Percentiles rank a stretch among this genome's conserved stretches.
phyloP scores from a whole-genome alignment of 2,113 vertebrate species.

The Tylochromis polylepis region DNA sequence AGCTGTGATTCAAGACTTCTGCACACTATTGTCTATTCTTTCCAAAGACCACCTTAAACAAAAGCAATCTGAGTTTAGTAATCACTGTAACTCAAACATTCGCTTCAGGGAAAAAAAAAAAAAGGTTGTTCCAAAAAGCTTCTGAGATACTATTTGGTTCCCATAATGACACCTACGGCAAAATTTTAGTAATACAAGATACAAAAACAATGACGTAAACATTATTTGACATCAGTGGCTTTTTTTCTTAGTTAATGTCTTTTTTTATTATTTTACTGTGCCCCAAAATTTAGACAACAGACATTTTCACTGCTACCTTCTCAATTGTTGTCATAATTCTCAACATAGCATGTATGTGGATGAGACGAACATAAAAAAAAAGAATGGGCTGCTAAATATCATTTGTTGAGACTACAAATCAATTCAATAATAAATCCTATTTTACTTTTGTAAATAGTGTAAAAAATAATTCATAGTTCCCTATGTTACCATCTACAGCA shows the following conservation, averaged over 20 bases:
- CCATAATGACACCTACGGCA: not conserved
- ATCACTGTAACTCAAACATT: not conserved
- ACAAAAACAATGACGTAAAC: not conserved
- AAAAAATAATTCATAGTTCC: not conserved
- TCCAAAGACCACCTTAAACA: not conserved
- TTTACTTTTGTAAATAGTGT: not conserved
- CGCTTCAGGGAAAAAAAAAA: not conserved
- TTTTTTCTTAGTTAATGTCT: not conserved
- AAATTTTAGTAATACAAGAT: not conserved
- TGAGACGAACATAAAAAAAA: not conserved
- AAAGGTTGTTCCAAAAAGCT: not conserved
- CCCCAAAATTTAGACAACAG: not conserved
- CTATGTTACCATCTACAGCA: not conserved
- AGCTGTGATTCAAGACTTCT: not conserved
- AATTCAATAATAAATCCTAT: not conserved
- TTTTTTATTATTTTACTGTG: not conserved
- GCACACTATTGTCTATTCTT: not conserved
- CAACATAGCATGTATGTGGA: not conserved
- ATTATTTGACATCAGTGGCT: not conserved
- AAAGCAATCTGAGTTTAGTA: not conserved
- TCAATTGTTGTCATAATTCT: not conserved
- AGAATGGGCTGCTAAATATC: not conserved
- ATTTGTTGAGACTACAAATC: not conserved
- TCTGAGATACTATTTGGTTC: not conserved
- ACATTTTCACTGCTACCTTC: not conserved